Base-by-base conservation (phyloP, 2,888 invertebrate genomes). In the Bembecia ichneumoniformis region DNA sequence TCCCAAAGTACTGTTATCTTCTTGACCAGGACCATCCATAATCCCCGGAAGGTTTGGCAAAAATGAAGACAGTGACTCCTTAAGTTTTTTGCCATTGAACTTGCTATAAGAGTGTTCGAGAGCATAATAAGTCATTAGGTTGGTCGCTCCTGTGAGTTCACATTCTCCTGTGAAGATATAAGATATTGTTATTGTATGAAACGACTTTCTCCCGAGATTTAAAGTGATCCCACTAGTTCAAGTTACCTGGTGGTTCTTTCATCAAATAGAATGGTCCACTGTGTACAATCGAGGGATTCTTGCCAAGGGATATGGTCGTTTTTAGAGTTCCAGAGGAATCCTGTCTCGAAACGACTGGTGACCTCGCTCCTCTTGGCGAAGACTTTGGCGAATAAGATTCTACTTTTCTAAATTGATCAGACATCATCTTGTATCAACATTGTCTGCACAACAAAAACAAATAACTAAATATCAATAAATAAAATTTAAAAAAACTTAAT, bases 201-300 rank as follows among this genome's bases (percentile, higher is more conserved):
- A 45, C 17, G 2, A 28, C 28, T 28, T 28, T 28, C 28, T 28
- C 28, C 9, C 28, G 0, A n/a, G 11, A 16, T 45, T 45, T 16
- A 45, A n/a, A 4, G 14, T 10, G 14, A 40, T 13, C 13, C 14
- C 15, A 15, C 11, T 15, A 17, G 17, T 47, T 16, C 45, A 43
- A 58, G 68, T 70, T 88, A 95, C 96, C 93, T 88, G 96, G 96
- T 71, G 96, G 95, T 87, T 97, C 97, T 90, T 96, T 97, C 94
- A 98, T 96, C 79, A 98, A 93, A 89, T 98, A 98, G 87, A 98
- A 98, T 67, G 98, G 98, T 70, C 98, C 98, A 87, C 96, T 96
- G 81, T 97, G 96, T 82, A 98, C 96, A 66, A 98, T 97, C 52
- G 97, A 95, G 51, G 98, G 98, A 77, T 97, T 97, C 86, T 98